Evolutionary conservation across 2,888 invertebrate genomes (phyloP).

Genomic region (Physocephala rufipes): DNA sequence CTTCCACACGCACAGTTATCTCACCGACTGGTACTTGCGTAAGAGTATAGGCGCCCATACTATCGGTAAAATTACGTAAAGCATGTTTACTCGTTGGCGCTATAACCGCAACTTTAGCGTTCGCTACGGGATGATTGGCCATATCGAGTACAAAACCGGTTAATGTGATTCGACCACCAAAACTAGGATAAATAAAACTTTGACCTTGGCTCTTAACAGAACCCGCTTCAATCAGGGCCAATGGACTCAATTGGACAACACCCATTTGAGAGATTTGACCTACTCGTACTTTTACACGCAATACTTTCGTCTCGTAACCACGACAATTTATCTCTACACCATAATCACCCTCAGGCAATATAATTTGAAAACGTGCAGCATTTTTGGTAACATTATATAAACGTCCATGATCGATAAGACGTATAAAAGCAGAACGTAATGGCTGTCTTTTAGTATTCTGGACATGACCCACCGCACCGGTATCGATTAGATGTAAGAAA

Average conservation of each 20-base stretch:
- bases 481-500: slow-evolving; percentile 71
- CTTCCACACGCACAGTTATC: slow-evolving; percentile 69
- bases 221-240: slow-evolving; percentile 49
- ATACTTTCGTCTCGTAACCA: slow-evolving; percentile 69
- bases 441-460: slow-evolving; percentile 72
- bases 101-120: slow-evolving; percentile 67
- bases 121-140: slow-evolving; percentile 70
- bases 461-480: slow-evolving; percentile 78
- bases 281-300: slow-evolving; percentile 59
- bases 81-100: slow-evolving; percentile 62
- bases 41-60: slow-evolving; percentile 58
- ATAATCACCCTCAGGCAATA: slow-evolving; percentile 77
- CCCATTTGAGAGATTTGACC: slow-evolving; percentile 54
- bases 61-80: slow-evolving; percentile 59
- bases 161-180: slow-evolving; percentile 39
- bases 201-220: slow-evolving; percentile 42
- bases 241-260: slow-evolving; percentile 48
- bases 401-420: slow-evolving; percentile 69
- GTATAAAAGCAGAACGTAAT: slow-evolving; percentile 76
- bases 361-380: slow-evolving; percentile 76
- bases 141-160: slow-evolving; percentile 71
- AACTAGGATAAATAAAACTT: slow-evolving; percentile 10
- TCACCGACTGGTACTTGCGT: slow-evolving; percentile 61
- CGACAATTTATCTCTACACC: slow-evolving; percentile 71
- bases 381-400: slow-evolving; percentile 74